Percentiles rank a stretch among this genome's conserved stretches.
phyloP scores from a whole-genome alignment of 2,797 vertebrate genomes.

The Schizopygopsis malacanthus region DNA sequence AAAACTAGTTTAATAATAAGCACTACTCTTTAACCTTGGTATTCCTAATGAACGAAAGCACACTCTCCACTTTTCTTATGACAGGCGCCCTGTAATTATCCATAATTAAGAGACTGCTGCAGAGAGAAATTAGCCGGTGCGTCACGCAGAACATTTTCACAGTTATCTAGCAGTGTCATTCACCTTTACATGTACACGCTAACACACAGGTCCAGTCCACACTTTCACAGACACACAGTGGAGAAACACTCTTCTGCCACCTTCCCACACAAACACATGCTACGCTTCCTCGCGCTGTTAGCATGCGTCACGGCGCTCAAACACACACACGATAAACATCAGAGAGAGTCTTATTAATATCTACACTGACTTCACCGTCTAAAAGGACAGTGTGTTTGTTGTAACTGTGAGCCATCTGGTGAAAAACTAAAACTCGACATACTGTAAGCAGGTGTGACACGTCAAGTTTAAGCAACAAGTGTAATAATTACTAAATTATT shows the following conservation, averaged over 20 bases:
- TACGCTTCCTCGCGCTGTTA: conserved; percentile 46
- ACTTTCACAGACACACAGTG: conserved; percentile 20
- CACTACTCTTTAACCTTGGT: not conserved
- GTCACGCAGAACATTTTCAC: conserved; percentile 33
- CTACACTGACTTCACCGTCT: not conserved
- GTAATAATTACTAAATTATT: no score
- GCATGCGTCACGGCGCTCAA: conserved; percentile 29
- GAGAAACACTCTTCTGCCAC: conserved; percentile 16
- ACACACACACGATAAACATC: conserved; percentile 7
- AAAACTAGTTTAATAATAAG: not conserved
- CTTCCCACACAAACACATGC: conserved; percentile 47
- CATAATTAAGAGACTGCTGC: conserved; percentile 56
- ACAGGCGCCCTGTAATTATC: conserved; percentile 54
- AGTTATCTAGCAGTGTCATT: conserved; percentile 28
- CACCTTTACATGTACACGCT: conserved; percentile 15
- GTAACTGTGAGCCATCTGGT: not conserved
- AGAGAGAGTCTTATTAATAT: conserved; percentile 11
- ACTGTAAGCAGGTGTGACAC: not conserved
- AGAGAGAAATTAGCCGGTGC: conserved; percentile 42
- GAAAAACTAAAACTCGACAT: not conserved
- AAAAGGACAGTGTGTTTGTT: not conserved
- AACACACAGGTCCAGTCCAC: conserved; percentile 13
- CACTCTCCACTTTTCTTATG: not conserved
- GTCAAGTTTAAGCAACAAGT: not conserved
- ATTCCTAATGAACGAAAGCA: conserved; percentile 42